A percentile compares a stretch with the other conserved stretches of the same genome.
These are phyloP conservation scores for Erpetoichthys calabaricus DNA, from an alignment of 2,797 vertebrate genomes.

Conservation along the genomic window DNA sequence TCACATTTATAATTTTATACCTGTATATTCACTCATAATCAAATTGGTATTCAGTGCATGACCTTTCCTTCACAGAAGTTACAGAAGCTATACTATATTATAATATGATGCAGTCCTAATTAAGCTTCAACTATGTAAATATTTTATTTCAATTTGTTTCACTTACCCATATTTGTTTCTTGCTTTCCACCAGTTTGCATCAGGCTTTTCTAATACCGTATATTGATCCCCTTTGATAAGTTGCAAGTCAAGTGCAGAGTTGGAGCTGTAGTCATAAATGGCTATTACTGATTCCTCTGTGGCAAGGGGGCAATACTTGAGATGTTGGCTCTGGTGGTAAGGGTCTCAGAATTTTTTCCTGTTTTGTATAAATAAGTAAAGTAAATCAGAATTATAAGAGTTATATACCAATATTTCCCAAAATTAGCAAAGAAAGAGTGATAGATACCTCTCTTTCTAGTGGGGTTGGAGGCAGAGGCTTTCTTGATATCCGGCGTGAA, in stretches of 20 bases:
- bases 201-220: constrained; percentile 71
- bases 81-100: too few species aligned
- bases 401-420: too few species aligned
- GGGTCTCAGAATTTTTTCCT: constrained; percentile 38
- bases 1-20: too few species aligned
- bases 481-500: constrained; percentile 64
- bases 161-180: constrained; percentile 75
- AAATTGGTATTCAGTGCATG: too few species aligned
- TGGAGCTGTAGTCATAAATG: constrained; percentile 69
- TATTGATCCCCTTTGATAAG: constrained; percentile 82
- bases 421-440: too few species aligned
- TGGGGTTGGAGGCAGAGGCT: constrained; percentile 86
- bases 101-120: too few species aligned
- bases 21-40: too few species aligned
- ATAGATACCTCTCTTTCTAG: constrained; percentile 51
- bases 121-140: too few species aligned
- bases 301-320: constrained; percentile 20
- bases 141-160: background rate
- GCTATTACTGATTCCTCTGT: constrained; percentile 72
- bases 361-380: background rate
- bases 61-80: too few species aligned
- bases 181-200: constrained; percentile 84
- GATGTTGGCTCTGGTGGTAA: constrained; percentile 44
- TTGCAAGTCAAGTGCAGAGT: constrained; percentile 67
- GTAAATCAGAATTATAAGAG: too few species aligned